phyloP scores from a whole-genome alignment of 1,140 invertebrate genomes.

The Bombus superbus region DNA sequence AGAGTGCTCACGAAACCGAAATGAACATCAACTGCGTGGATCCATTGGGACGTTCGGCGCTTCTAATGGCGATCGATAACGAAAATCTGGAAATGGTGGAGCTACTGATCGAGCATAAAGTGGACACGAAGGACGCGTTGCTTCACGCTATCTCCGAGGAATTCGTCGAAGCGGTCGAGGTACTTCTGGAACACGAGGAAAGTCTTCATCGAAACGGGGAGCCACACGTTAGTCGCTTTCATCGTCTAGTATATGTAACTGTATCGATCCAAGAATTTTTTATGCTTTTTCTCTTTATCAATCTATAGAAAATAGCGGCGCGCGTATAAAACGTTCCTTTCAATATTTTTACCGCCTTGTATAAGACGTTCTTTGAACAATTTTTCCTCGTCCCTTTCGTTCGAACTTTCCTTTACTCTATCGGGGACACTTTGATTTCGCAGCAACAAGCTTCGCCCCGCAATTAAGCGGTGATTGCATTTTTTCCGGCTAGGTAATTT shows the following conservation, averaged over 20 bases:
- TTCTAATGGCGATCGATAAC: slow-evolving; percentile 99
- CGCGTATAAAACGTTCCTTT: not conserved
- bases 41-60: slow-evolving; percentile 94
- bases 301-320: not conserved
- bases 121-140: slow-evolving; percentile 96
- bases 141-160: slow-evolving; percentile 98
- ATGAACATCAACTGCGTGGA: slow-evolving; percentile 99
- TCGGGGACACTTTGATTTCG: not conserved
- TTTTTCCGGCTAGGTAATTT: slow-evolving; percentile 12
- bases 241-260: slow-evolving; percentile 5
- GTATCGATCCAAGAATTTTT: slow-evolving; percentile 17
- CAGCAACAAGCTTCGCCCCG: not conserved
- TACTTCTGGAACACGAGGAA: slow-evolving; percentile 96
- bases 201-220: slow-evolving; percentile 90
- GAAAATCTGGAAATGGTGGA: slow-evolving; percentile 99
- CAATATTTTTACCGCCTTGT: too few species aligned
- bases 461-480: slow-evolving; percentile 29
- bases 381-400: not conserved
- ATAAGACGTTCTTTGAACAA: too few species aligned
- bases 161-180: slow-evolving; percentile 98
- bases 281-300: not conserved
- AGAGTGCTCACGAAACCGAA: slow-evolving; percentile 89
- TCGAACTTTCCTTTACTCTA: not conserved
- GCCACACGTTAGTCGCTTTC: slow-evolving; percentile 87
- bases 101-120: slow-evolving; percentile 93